phyloP scores from a whole-genome alignment of 92 coral and sea anemone species.

The Paramuricea clavata region DNA sequence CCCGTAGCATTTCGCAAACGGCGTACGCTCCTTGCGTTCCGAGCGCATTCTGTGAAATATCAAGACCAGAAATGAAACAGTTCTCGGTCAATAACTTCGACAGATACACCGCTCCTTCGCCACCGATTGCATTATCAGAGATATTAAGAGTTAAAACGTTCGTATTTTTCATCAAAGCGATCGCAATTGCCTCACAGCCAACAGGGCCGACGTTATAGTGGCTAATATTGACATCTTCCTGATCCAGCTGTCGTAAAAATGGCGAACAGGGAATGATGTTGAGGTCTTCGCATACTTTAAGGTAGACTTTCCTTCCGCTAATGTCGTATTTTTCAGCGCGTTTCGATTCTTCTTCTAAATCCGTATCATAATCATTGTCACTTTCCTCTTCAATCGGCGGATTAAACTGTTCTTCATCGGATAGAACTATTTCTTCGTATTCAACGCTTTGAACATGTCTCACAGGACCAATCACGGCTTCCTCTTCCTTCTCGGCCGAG shows the following conservation, averaged over 20 bases:
- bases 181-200: conserved; percentile 95
- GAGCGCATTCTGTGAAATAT: conserved; percentile 86
- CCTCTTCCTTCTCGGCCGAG: conserved; percentile 16
- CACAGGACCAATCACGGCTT: conserved; percentile 75
- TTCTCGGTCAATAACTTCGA: conserved; percentile 95
- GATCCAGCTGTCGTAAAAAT: conserved; percentile 80
- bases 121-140: conserved; percentile 80
- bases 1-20: conserved; percentile 87
- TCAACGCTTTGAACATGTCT: conserved; percentile 70
- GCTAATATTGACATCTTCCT: conserved; percentile 76
- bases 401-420: conserved; percentile 28
- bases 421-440: conserved; percentile 21
- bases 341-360: conserved; percentile 67
- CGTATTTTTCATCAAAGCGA: conserved; percentile 86
- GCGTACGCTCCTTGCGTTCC: conserved; percentile 97
- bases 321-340: conserved; percentile 55
- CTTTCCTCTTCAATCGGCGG: conserved; percentile 66
- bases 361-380: conserved; percentile 92
- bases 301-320: conserved; percentile 74
- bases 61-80: conserved; percentile 88
- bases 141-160: conserved; percentile 74
- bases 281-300: conserved; percentile 81
- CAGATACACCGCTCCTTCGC: conserved; percentile 92
- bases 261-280: conserved; percentile 87
- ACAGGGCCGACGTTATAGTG: conserved; percentile 88